Evolutionary conservation across 2,113 vertebrate species (phyloP).

Genomic region (Brachypodius melanocephalos): DNA sequence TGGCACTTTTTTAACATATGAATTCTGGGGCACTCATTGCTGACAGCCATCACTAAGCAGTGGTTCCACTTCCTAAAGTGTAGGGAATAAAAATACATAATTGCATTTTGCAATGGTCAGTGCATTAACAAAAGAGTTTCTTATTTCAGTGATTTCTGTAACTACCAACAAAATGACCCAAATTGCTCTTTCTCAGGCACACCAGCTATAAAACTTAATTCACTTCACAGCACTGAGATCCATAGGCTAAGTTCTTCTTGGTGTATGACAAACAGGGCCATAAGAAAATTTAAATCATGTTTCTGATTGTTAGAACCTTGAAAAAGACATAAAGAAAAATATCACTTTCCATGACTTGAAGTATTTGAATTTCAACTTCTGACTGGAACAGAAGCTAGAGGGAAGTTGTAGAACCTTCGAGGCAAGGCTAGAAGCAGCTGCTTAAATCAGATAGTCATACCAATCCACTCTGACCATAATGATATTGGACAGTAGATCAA

Average conservation of each 20-base stretch:
- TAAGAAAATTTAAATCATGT: background rate
- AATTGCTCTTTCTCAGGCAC: background rate
- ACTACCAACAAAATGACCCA: background rate
- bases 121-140: background rate
- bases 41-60: background rate
- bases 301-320: background rate
- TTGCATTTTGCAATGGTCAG: background rate
- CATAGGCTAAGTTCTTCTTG: background rate
- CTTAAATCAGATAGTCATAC: background rate
- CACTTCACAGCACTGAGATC: background rate
- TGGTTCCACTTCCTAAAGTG: background rate
- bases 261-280: background rate
- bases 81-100: background rate
- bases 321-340: background rate
- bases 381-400: background rate
- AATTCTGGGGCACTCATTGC: background rate
- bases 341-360: background rate
- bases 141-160: background rate
- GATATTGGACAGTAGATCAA: background rate
- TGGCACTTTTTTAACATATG: background rate
- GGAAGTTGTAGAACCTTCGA: background rate
- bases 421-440: background rate
- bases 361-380: background rate
- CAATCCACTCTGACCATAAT: background rate
- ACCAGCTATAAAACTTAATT: background rate